phyloP scores from a whole-genome alignment of 2,888 invertebrate species.

The Frankliniella fusca region DNA sequence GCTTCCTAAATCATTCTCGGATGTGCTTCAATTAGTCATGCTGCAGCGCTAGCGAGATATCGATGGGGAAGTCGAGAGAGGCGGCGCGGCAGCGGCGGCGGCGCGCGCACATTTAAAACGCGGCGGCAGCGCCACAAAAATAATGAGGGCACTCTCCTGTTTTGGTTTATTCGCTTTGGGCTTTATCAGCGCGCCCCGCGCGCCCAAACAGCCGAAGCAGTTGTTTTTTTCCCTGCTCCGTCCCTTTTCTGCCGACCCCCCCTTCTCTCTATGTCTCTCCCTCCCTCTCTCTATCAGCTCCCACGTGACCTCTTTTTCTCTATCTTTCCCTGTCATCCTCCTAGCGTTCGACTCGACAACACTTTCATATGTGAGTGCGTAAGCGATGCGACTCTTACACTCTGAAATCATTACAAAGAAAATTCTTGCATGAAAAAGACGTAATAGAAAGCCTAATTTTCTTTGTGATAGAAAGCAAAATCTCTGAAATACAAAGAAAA shows the following conservation, averaged over 20 bases:
- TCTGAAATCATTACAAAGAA: no score
- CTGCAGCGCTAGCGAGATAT: not conserved
- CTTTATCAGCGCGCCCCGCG: not conserved
- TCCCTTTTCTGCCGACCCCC: not conserved
- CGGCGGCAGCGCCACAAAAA: not conserved
- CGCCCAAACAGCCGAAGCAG: not conserved
- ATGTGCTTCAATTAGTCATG: not conserved
- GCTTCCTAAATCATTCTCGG: not conserved
- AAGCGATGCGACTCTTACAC: no score
- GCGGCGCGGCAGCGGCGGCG: not conserved
- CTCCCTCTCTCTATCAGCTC: no score
- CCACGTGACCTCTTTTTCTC: no score
- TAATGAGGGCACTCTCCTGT: not conserved
- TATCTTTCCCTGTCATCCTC: no score
- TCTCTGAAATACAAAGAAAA: no score
- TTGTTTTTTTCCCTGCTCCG: not conserved
- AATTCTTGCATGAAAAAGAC: no score
- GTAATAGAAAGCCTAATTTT: no score
- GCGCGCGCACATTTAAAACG: not conserved
- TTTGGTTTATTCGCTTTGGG: no score
- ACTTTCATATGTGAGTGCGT: no score
- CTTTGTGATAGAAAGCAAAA: no score
- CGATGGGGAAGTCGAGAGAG: not conserved
- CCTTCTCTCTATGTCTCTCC: not conserved
- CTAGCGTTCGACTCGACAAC: no score